Conservation (phyloP, 1,140 invertebrate species). For the Chironomus tepperi region DNA sequence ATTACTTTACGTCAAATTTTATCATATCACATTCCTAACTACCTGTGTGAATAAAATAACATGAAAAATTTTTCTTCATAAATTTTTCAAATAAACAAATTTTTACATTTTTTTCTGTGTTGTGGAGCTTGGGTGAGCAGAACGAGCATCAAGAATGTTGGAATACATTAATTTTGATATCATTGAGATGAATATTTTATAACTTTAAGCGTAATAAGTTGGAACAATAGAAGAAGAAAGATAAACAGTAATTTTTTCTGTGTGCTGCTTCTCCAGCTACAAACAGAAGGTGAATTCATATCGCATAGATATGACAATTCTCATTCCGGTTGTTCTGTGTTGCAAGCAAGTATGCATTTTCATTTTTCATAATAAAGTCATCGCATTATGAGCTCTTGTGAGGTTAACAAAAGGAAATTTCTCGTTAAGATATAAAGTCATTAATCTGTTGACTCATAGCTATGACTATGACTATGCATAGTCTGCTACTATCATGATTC, state of each 20-base stretch:
- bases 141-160: background rate
- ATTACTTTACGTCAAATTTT: too few species aligned
- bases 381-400: background rate
- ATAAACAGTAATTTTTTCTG: background rate
- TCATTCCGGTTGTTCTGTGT: too few species aligned
- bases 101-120: too few species aligned
- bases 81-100: background rate
- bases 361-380: background rate
- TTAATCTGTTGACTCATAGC: constrained; percentile 12
- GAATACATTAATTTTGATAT: constrained; percentile 4
- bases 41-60: background rate
- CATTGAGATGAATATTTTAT: constrained; percentile 8
- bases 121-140: too few species aligned
- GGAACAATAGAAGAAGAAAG: background rate
- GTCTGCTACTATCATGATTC: background rate
- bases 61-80: background rate
- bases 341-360: background rate
- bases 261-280: background rate
- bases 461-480: too few species aligned
- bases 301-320: too few species aligned
- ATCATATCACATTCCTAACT: too few species aligned
- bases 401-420: constrained; percentile 1
- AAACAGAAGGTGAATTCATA: too few species aligned
- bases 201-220: background rate
- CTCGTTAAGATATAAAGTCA: constrained; percentile 7